Conservation (phyloP, 2,888 invertebrate species). For the Tubiluchus corallicola region DNA sequence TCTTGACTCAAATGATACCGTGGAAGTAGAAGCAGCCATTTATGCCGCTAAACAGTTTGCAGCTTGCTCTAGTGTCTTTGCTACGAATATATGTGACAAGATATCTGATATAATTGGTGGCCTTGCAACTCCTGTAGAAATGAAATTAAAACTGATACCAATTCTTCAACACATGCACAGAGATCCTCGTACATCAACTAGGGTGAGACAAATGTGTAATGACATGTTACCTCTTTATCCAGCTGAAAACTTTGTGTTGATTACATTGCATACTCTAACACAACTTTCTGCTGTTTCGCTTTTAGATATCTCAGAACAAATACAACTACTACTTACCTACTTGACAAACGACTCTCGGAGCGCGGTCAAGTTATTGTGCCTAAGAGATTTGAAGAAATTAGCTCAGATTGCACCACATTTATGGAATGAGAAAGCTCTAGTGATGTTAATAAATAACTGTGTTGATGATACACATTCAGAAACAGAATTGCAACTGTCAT, state of each 20-base stretch:
- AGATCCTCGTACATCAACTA: conserved; percentile 8
- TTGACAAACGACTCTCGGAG: conserved; percentile 21
- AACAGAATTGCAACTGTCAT: no score
- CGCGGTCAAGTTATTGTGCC: conserved; percentile 20
- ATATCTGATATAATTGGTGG: conserved; percentile 87
- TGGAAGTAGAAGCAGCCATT: conserved; percentile 88
- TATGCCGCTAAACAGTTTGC: conserved; percentile 87
- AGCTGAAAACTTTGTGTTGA: background rate
- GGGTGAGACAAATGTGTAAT: conserved; percentile 6
- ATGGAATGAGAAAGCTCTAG: conserved; percentile 18
- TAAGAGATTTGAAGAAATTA: conserved; percentile 18
- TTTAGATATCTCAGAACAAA: conserved; percentile 12
- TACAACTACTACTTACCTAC: conserved; percentile 20
- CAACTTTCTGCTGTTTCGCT: conserved; percentile 9
- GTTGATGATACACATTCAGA: no score
- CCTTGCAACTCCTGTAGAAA: conserved; percentile 72
- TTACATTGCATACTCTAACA: conserved; percentile 4
- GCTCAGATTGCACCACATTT: conserved; percentile 23
- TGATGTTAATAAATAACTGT: background rate
- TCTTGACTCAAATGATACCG: conserved; percentile 79
- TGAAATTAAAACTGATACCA: conserved; percentile 72
- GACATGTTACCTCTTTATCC: conserved; percentile 6
- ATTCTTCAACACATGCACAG: conserved; percentile 52
- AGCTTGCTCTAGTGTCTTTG: conserved; percentile 82
- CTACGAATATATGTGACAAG: conserved; percentile 83